Percentiles rank a stretch among this genome's conserved stretches.
Conservation (phyloP, 1,140 invertebrate genomes). For the Theocolax elegans region DNA sequence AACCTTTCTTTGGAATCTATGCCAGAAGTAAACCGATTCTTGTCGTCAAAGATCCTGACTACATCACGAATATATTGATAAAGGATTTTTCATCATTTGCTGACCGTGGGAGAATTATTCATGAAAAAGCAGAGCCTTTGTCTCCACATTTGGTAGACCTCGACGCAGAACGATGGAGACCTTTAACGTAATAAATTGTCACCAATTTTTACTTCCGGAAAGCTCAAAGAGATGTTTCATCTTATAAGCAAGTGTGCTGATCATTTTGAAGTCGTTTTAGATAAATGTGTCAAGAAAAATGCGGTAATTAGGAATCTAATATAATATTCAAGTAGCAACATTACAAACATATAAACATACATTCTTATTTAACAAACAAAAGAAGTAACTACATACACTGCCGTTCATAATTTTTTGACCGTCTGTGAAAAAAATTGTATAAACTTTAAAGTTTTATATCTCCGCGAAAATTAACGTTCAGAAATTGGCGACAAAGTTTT, state of each 20-base stretch:
- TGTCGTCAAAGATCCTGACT: constrained; percentile 42
- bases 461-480: too few species aligned
- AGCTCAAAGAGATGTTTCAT: constrained; percentile 68
- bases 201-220: constrained; percentile 66
- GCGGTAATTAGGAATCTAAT: constrained; percentile 54
- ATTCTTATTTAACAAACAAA: too few species aligned
- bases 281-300: constrained; percentile 40
- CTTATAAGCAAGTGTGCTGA: constrained; percentile 59
- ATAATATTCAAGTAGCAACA: too few species aligned
- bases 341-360: too few species aligned
- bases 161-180: constrained; percentile 64
- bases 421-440: too few species aligned
- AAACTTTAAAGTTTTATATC: too few species aligned
- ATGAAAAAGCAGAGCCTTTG: constrained; percentile 56
- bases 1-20: constrained; percentile 48
- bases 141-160: constrained; percentile 57
- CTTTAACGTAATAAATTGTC: constrained; percentile 65
- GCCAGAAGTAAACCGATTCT: constrained; percentile 39
- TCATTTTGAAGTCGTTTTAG: constrained; percentile 59
- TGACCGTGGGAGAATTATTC: constrained; percentile 44
- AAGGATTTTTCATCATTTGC: constrained; percentile 47
- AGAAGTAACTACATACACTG: too few species aligned
- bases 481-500: too few species aligned
- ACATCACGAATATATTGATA: constrained; percentile 47
- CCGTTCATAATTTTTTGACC: too few species aligned